Base-by-base conservation (phyloP, 2,797 vertebrate species). In the Sebastes matsubarae region DNA sequence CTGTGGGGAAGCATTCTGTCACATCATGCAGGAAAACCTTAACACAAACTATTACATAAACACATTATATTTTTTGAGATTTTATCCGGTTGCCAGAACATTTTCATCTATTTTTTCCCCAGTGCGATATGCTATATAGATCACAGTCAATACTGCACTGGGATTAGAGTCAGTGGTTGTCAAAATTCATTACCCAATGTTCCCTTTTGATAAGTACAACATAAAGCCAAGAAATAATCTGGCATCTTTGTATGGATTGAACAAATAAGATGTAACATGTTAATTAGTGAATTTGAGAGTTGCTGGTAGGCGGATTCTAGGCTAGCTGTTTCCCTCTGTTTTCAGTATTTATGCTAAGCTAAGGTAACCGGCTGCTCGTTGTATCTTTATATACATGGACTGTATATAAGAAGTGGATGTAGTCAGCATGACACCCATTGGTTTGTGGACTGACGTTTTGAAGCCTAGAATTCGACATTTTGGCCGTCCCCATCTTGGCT, bases 401-500 rank as follows among this genome's bases (percentile, higher is more conserved):
- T 46, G 42, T 46, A 1, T 1, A n/a, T 52, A 20, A 52, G 46
- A 20, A 0, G 46, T 52, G 16, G 0, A 18, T 0, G 16, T 52
- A 52, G 18, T 20, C 50, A 52, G 8, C 20, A n/a, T 52, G 50
- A n/a, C 46, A 50, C 5, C 8, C 18, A 8, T 50, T 50, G 46
- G 18, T 50, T 50, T 50, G 18, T 50, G 46, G 0, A 50, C 0
- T 16, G 38, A 0, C 0, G 0, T 42, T 42, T 42, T 14, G 50
- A 52, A n/a, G 50, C 20, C 0, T 52, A 0, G 50, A 52, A 4
- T 52, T n/a, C 8, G 4, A 0, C 20, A 5, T 52, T 9, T n/a
- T 10, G 20, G 4, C 50, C 8, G 2, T n/a, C 9, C 0, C 50
- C 50, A 52, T 52, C 50, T 52, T 52, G 50, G 18, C 20, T n/a